phyloP scores from a whole-genome alignment of 2,888 invertebrate genomes.

The Leptinotarsa tumamoca region DNA sequence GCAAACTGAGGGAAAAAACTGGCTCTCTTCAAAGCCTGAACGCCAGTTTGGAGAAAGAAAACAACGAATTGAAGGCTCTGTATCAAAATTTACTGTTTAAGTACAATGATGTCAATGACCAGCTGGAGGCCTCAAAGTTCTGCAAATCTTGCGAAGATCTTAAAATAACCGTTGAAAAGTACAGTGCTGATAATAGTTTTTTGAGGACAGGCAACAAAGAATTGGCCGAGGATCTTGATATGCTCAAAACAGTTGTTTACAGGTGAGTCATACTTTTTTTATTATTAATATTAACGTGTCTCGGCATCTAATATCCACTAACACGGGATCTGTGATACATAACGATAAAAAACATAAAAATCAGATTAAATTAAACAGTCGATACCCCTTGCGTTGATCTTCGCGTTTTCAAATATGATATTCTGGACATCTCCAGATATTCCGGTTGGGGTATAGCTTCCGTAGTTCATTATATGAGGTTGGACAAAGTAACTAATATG shows the following conservation, averaged over 20 bases:
- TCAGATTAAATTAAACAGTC: too few species aligned
- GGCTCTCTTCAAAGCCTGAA: conserved; percentile 72
- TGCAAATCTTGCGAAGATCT: conserved; percentile 65
- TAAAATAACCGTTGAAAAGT: conserved; percentile 68
- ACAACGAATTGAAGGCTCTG: conserved; percentile 70
- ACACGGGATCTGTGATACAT: too few species aligned
- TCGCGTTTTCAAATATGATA: too few species aligned
- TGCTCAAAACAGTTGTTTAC: conserved; percentile 83
- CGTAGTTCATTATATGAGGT: too few species aligned
- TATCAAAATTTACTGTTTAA: conserved; percentile 68
- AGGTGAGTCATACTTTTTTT: conserved; percentile 63
- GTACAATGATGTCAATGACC: conserved; percentile 69
- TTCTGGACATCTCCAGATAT: too few species aligned
- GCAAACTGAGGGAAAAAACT: conserved; percentile 74
- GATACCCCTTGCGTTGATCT: too few species aligned
- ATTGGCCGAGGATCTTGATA: conserved; percentile 75
- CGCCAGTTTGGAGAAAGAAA: conserved; percentile 73
- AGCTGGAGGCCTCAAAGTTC: conserved; percentile 67
- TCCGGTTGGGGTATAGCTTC: too few species aligned
- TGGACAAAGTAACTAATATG: too few species aligned
- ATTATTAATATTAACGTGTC: neutral
- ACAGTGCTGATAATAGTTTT: conserved; percentile 68
- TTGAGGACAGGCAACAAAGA: conserved; percentile 71
- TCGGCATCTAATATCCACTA: too few species aligned
- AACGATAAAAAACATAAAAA: too few species aligned